A percentile compares a stretch with the other conserved stretches of the same genome.
These are phyloP conservation scores for Callocephalon fimbriatum DNA, from an alignment of 2,113 vertebrate species.

Conservation along the genomic window DNA sequence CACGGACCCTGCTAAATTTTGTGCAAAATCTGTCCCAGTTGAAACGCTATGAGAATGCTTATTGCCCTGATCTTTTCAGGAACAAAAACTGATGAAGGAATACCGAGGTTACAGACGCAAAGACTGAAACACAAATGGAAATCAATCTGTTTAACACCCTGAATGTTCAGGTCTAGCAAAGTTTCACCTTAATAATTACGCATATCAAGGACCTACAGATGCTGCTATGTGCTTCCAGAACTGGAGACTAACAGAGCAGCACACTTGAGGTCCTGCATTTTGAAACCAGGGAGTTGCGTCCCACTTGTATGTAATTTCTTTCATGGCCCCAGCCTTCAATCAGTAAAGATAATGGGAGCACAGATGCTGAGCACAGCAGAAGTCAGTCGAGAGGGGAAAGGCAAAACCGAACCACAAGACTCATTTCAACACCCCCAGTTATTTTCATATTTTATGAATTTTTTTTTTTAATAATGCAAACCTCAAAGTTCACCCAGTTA, in stretches of 20 bases:
- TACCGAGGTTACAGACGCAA: not conserved
- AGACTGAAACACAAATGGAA: not conserved
- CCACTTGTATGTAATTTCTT: not conserved
- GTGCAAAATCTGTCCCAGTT: not conserved
- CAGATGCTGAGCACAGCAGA: not conserved
- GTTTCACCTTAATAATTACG: not conserved
- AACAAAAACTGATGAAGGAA: not conserved
- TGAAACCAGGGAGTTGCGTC: not conserved
- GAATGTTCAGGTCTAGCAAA: not conserved
- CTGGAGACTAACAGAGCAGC: not conserved
- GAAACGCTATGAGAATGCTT: not conserved
- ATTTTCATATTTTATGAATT: not conserved
- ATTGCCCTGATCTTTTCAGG: not conserved
- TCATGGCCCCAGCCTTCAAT: not conserved
- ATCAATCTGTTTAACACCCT: not conserved
- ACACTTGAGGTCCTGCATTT: not conserved
- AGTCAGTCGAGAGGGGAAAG: not conserved
- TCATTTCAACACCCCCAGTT: not conserved
- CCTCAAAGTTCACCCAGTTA: not conserved
- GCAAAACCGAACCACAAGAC: not conserved
- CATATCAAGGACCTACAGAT: not conserved
- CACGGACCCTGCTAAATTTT: fast-evolving
- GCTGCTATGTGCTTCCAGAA: not conserved
- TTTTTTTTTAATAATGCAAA: not conserved
- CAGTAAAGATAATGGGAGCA: not conserved